A percentile compares a stretch with the other conserved stretches of the same genome.
These are phyloP conservation scores for Trididemnum miniatum DNA, from an alignment of 23 tunicate species.

Conservation along the genomic window DNA sequence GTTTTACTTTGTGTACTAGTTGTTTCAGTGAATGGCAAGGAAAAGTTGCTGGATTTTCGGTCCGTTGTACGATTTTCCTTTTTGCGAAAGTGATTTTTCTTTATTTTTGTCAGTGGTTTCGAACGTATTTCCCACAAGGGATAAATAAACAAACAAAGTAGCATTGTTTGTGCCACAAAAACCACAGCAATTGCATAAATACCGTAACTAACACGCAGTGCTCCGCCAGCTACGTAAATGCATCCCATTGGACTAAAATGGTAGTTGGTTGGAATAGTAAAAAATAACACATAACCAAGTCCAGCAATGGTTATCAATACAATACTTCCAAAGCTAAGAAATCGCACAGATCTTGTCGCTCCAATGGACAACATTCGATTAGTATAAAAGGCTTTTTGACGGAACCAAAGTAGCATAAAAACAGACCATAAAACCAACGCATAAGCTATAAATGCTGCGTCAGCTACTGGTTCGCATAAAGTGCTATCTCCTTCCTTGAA, in stretches of 20 bases:
- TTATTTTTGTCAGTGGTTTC: background rate
- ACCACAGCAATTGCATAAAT: constrained; percentile 6
- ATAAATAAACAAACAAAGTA: constrained; percentile 52
- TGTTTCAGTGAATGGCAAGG: background rate
- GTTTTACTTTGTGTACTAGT: background rate
- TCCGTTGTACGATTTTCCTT: background rate
- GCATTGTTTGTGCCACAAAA: constrained; percentile 34
- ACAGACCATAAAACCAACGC: constrained; percentile 25
- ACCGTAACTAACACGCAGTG: background rate
- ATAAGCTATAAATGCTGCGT: constrained; percentile 35
- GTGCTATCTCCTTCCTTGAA: background rate
- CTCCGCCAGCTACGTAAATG: background rate
- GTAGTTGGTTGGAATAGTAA: constrained; percentile 35
- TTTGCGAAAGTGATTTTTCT: background rate
- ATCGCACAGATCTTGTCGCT: constrained; percentile 4
- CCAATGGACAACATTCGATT: constrained; percentile 50
- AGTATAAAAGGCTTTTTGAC: constrained; percentile 53
- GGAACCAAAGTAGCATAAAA: constrained; percentile 54
- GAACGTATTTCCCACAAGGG: constrained; percentile 23
- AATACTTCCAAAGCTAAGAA: constrained; percentile 44
- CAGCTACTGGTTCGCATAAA: constrained; percentile 57
- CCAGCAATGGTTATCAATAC: constrained; percentile 29
- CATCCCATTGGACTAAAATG: constrained; percentile 33
- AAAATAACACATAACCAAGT: constrained; percentile 1
- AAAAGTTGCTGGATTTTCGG: no score